Evolutionary conservation across 2,113 vertebrate genomes (phyloP).

Genomic region (Daboia siamensis): DNA sequence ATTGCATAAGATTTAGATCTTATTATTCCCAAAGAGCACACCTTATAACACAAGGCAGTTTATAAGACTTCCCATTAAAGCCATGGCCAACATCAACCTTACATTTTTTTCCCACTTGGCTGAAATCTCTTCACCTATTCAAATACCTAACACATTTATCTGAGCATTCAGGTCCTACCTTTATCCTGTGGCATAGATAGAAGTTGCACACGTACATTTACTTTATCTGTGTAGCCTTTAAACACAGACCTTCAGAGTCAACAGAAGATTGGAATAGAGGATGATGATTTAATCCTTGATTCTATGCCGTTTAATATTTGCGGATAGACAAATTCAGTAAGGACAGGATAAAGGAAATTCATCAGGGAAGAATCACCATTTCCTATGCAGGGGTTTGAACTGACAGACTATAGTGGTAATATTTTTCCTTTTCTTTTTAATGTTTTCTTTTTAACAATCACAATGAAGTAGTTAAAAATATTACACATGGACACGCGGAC

Average conservation of each 20-base stretch:
- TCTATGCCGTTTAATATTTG: neutral
- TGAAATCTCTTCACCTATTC: neutral
- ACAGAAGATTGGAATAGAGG: neutral
- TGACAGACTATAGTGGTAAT: neutral
- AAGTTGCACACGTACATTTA: neutral
- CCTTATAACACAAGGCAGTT: neutral
- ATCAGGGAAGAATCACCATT: neutral
- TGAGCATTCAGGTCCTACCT: neutral
- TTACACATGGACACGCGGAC: neutral
- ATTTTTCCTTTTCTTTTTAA: neutral
- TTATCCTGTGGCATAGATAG: neutral
- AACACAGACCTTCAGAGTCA: neutral
- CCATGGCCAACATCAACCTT: neutral
- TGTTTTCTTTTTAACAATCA: neutral
- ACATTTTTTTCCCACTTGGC: neutral
- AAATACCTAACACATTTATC: neutral
- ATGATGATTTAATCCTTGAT: neutral
- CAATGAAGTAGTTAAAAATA: neutral
- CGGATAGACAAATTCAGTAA: neutral
- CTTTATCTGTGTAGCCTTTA: neutral
- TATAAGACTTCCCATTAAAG: neutral
- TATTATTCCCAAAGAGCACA: neutral
- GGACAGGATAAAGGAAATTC: neutral
- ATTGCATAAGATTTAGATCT: neutral
- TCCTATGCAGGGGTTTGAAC: neutral